Base-by-base conservation (phyloP, 2,888 invertebrate genomes). In the Macaria liturata region DNA sequence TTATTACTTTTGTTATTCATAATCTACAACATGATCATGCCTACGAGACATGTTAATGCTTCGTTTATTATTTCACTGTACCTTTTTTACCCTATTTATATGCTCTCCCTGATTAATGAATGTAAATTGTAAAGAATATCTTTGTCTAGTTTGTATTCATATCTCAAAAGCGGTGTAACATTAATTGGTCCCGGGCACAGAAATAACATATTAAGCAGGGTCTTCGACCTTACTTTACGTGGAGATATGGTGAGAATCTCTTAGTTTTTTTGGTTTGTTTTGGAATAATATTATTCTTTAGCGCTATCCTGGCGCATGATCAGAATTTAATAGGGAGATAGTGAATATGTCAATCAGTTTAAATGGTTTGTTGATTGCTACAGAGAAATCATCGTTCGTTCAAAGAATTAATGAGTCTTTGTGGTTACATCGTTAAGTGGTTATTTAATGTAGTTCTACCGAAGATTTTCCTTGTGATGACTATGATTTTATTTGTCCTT, bases 171-270 rank as follows among this genome's bases (percentile, higher is more conserved):
- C 63, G 54, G 62, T 73, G 74, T 71, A 74, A 72, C 78, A 83
- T 86, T 89, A 88, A 88, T 88, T 89, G 84, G 78, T 78, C 74
- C 70, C 72, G 70, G 76, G 72, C 72, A 80, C 76, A 75, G 74
- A 67, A 69, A 73, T 68, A 75, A 80, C 84, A 85, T 83, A 84
- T 78, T 83, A 83, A 88, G 79, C 67, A 82, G 79, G 88, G 78
- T 81, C 85, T 81, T 78, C 81, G 87, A 86, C 84, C 88, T 69
- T 66, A 53, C 57, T 47, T 56, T 69, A 75, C 85, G 85, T 80
- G 83, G 62, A 76, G 75, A 75, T 72, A 88, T 84, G 80, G 71
- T 72, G 71, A 64, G 79, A 83, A 77, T 76, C 62, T 54, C 40
- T 58, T 44, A 54, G 54, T 62, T 71, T 74, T 75, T 76, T 71